phyloP scores from a whole-genome alignment of 2,797 vertebrate genomes.

The Tinamus major region DNA sequence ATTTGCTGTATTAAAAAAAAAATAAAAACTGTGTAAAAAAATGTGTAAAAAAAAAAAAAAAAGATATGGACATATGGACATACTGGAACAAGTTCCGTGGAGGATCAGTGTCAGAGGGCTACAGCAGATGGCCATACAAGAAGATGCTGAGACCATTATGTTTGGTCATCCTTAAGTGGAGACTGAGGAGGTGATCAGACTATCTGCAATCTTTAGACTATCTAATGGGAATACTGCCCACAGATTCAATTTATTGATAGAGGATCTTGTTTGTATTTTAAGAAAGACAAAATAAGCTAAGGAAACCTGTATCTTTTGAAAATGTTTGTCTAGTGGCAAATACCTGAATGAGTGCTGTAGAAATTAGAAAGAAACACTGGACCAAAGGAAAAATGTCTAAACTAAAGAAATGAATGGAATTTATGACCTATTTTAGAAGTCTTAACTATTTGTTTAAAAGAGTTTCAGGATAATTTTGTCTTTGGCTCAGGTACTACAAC shows the following conservation, averaged over 20 bases:
- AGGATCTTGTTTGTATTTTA: not conserved
- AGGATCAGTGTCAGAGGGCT: no score
- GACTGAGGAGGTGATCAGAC: no score
- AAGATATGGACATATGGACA: no score
- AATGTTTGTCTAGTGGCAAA: not conserved
- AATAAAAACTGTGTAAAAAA: no score
- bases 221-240: not conserved
- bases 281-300: not conserved
- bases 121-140: no score
- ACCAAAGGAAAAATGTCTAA: not conserved
- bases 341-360: not conserved
- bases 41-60: accelerated
- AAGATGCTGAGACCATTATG: no score
- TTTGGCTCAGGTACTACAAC: not conserved
- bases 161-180: no score
- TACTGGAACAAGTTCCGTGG: no score
- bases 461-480: not conserved
- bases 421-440: not conserved
- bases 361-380: not conserved
- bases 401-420: no score
- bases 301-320: not conserved
- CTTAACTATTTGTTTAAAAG: not conserved
- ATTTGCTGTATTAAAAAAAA: not conserved
- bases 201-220: no score
- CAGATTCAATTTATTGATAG: not conserved